phyloP scores from a whole-genome alignment of 92 coral and sea anemone species.

The Epizoanthus stellaris region DNA sequence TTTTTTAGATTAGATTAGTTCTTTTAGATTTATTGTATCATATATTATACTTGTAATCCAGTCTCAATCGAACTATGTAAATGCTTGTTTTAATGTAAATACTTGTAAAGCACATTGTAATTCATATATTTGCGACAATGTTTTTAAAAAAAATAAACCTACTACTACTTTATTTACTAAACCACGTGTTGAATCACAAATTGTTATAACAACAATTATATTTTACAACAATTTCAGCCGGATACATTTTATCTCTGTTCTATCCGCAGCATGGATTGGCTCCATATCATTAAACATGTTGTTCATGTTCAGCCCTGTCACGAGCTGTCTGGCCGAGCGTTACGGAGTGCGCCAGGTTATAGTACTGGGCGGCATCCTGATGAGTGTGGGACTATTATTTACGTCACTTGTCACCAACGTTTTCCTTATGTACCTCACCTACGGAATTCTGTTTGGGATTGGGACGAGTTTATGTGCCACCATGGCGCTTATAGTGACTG shows the following conservation, averaged over 20 bases:
- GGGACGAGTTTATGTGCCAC: conserved; percentile 95
- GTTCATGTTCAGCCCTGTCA: conserved; percentile 93
- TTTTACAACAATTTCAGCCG: neutral
- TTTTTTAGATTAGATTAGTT: no score
- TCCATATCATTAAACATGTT: conserved; percentile 91
- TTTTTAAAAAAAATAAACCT: no score
- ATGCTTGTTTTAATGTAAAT: no score
- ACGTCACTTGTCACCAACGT: conserved; percentile 83
- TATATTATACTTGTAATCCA: no score
- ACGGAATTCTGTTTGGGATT: conserved; percentile 87
- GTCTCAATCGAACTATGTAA: no score
- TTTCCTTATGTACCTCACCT: conserved; percentile 78
- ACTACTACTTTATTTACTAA: no score
- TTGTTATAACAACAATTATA: no score
- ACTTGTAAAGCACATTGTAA: no score
- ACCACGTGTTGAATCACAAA: no score
- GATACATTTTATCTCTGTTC: neutral
- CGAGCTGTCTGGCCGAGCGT: conserved; percentile 86
- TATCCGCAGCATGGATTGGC: conserved; percentile 94
- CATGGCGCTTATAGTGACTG: conserved; percentile 83
- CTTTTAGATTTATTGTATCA: no score
- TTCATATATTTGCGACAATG: no score
- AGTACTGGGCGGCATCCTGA: conserved; percentile 84
- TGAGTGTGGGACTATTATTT: conserved; percentile 84
- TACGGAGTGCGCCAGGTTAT: conserved; percentile 87